Evolutionary conservation across 1,140 invertebrate species (phyloP).

Genomic region (Epicauta chinensis): DNA sequence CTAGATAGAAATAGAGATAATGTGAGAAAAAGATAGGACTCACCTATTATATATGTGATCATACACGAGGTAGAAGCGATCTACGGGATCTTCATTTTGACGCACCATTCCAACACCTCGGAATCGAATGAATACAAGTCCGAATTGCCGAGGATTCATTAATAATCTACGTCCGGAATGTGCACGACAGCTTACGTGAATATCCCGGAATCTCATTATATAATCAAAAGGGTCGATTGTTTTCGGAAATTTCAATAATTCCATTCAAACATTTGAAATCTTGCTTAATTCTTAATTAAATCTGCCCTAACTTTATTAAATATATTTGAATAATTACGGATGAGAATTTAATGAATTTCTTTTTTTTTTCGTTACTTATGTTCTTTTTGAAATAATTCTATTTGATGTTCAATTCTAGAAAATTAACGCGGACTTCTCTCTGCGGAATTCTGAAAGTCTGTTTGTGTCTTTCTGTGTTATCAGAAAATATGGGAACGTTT

Average conservation of each 20-base stretch:
- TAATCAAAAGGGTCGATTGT: slow-evolving; percentile 19
- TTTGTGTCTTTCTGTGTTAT: too few relatives aligned
- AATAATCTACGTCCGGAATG: slow-evolving; percentile 18
- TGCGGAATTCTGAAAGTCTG: background rate
- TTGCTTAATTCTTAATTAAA: too few relatives aligned
- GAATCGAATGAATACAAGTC: background rate
- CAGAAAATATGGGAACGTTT: too few relatives aligned
- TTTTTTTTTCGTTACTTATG: too few relatives aligned
- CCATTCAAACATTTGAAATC: too few relatives aligned
- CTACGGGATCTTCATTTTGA: slow-evolving; percentile 12
- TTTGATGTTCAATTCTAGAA: background rate
- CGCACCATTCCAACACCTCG: slow-evolving; percentile 11
- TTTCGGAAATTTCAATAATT: slow-evolving; percentile 16
- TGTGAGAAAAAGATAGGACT: slow-evolving; percentile 10
- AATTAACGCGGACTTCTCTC: background rate
- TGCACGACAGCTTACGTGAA: slow-evolving; percentile 17
- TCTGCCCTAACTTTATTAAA: too few relatives aligned
- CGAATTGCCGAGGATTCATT: slow-evolving; percentile 15
- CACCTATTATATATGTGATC: slow-evolving; percentile 13
- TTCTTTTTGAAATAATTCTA: too few relatives aligned
- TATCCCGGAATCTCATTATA: slow-evolving; percentile 15
- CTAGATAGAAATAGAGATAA: too few relatives aligned
- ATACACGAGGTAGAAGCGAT: background rate
- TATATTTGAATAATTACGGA: too few relatives aligned
- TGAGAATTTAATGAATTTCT: too few relatives aligned